Conservation (phyloP, 2,797 vertebrate genomes). For the Columba guinea region DNA sequence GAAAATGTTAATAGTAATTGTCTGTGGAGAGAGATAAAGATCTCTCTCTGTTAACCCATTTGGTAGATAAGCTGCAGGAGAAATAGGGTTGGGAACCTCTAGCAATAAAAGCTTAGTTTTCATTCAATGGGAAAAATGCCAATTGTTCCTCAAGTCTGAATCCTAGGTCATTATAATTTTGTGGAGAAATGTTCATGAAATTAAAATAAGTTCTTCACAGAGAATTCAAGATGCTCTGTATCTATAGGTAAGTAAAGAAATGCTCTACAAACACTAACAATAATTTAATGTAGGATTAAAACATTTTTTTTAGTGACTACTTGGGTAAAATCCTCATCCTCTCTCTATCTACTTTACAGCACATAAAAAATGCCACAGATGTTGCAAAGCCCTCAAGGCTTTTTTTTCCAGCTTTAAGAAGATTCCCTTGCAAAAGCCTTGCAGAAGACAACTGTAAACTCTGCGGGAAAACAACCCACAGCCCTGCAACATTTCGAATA, state of each 20-base stretch:
- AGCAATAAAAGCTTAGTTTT: background rate
- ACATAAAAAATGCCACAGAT: constrained; percentile 6
- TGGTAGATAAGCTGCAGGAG: background rate
- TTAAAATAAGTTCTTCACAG: constrained; percentile 39
- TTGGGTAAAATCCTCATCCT: background rate
- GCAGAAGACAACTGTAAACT: background rate
- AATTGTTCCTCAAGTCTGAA: constrained; percentile 4
- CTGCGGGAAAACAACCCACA: background rate
- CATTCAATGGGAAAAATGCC: background rate
- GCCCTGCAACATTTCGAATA: background rate
- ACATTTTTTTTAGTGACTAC: background rate
- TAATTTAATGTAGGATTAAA: background rate
- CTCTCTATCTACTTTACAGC: background rate
- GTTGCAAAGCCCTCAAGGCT: background rate
- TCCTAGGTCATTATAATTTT: constrained; percentile 33
- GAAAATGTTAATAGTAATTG: background rate
- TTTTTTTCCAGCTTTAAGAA: background rate
- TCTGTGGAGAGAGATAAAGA: background rate
- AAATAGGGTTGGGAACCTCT: background rate
- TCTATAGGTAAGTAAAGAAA: constrained; percentile 21
- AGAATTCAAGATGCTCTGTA: constrained; percentile 8
- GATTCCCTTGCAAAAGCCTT: background rate
- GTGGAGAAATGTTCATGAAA: constrained; percentile 39
- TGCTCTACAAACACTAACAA: background rate
- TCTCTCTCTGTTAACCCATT: background rate